Conservation (phyloP, 2,888 invertebrate genomes). For the Netelia inedita region DNA sequence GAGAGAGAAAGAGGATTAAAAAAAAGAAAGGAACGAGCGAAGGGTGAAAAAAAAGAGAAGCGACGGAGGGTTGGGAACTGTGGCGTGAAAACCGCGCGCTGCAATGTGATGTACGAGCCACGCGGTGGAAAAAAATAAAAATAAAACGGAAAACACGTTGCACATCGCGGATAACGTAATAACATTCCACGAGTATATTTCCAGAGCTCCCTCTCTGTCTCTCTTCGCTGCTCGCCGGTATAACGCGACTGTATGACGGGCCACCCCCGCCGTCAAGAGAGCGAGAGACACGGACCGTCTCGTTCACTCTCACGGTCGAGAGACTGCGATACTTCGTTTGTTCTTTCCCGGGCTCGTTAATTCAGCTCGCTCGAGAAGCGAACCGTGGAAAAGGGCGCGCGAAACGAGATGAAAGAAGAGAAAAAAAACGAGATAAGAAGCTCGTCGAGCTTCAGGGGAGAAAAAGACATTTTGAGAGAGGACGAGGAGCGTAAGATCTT, state of each 20-base stretch:
- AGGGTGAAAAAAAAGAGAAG: slow-evolving; percentile 22
- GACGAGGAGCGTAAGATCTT: too few relatives aligned
- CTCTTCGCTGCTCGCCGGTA: too few relatives aligned
- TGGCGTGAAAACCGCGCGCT: slow-evolving; percentile 36
- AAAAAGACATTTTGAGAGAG: too few relatives aligned
- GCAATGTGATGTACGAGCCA: slow-evolving; percentile 28
- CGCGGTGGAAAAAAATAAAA: background rate
- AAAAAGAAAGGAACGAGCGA: slow-evolving; percentile 10
- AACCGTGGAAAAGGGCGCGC: slow-evolving; percentile 43
- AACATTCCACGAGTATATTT: slow-evolving; percentile 55
- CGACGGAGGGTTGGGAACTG: slow-evolving; percentile 9
- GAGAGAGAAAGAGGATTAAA: background rate
- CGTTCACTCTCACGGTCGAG: too few relatives aligned
- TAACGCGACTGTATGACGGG: background rate
- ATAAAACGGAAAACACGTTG: slow-evolving; percentile 33
- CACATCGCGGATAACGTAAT: slow-evolving; percentile 56
- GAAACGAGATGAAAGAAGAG: slow-evolving; percentile 12
- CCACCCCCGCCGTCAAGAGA: slow-evolving; percentile 40
- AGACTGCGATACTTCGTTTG: too few relatives aligned
- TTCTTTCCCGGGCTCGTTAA: slow-evolving; percentile 56
- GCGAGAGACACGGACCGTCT: background rate
- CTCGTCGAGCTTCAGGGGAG: too few relatives aligned
- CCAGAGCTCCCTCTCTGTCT: background rate
- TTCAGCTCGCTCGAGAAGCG: slow-evolving; percentile 59
- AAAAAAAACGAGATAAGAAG: slow-evolving; percentile 3